phyloP scores from a whole-genome alignment of 2,797 vertebrate species.

The Mus minutoides region DNA sequence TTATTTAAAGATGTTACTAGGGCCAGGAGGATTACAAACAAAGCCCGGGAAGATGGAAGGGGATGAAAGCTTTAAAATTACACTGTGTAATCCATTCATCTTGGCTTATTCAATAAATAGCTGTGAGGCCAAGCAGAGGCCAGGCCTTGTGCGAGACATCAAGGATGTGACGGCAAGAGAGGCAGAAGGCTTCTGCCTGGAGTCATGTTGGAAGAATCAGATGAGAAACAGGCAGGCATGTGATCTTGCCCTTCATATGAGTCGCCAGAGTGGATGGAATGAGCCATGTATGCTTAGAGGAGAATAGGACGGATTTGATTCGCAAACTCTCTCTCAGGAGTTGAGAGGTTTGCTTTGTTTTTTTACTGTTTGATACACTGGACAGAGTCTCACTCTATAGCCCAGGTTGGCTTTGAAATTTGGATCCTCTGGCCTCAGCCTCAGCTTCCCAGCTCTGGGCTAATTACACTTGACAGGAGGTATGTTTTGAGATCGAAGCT shows the following conservation, averaged over 20 bases:
- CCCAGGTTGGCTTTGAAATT: neutral
- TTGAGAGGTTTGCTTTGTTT: neutral
- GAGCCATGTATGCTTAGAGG: accelerated
- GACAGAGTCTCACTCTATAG: neutral
- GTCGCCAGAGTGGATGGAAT: neutral
- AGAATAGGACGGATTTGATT: neutral
- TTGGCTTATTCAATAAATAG: neutral
- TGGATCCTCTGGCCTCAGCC: neutral
- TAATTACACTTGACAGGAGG: neutral
- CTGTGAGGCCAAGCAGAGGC: neutral
- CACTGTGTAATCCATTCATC: neutral
- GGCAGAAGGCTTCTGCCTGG: neutral
- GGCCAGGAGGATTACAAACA: neutral
- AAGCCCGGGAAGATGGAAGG: neutral
- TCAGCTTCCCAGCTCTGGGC: neutral
- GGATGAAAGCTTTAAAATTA: neutral
- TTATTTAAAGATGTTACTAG: neutral
- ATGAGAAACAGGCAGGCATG: neutral
- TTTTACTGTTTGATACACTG: neutral
- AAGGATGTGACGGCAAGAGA: neutral
- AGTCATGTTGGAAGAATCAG: neutral
- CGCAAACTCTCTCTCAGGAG: neutral
- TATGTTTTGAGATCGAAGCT: neutral
- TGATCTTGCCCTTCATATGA: neutral
- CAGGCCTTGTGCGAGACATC: neutral